Conservation (phyloP, 2,888 invertebrate species). For the Ectemnius lituratus region DNA sequence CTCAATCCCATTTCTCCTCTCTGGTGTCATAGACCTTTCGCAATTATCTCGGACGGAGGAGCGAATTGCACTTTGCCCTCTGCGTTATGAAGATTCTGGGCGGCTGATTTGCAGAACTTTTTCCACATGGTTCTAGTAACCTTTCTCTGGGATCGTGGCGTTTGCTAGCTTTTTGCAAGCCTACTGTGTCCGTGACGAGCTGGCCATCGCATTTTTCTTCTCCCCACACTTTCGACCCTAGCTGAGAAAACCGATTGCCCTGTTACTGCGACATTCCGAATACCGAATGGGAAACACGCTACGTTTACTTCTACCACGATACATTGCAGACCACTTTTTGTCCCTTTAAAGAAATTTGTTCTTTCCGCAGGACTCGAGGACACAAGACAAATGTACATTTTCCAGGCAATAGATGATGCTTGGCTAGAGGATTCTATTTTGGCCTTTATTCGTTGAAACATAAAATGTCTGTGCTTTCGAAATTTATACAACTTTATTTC, state of each 20-base stretch:
- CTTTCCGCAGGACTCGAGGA: no score
- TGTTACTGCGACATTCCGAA: slow-evolving; percentile 12
- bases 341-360: no score
- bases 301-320: no score
- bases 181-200: slow-evolving; percentile 11
- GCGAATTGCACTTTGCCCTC: background rate
- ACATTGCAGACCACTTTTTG: no score
- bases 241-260: slow-evolving; percentile 20
- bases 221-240: slow-evolving; percentile 8
- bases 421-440: no score
- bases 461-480: no score
- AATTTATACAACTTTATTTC: no score
- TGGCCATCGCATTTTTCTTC: slow-evolving; percentile 29
- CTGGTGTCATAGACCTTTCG: background rate
- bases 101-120: background rate
- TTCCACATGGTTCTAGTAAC: background rate
- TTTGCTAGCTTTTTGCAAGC: slow-evolving; percentile 43
- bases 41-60: background rate
- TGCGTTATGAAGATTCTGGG: background rate
- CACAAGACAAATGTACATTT: no score
- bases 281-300: no score
- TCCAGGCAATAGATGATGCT: no score
- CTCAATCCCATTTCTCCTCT: background rate
- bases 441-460: no score
- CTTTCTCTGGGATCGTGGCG: slow-evolving; percentile 14